Evolutionary conservation across 2,888 invertebrate genomes (phyloP), one percentile per base, ranked within the genome.

Genomic region (Metopia argyrocephala): DNA sequence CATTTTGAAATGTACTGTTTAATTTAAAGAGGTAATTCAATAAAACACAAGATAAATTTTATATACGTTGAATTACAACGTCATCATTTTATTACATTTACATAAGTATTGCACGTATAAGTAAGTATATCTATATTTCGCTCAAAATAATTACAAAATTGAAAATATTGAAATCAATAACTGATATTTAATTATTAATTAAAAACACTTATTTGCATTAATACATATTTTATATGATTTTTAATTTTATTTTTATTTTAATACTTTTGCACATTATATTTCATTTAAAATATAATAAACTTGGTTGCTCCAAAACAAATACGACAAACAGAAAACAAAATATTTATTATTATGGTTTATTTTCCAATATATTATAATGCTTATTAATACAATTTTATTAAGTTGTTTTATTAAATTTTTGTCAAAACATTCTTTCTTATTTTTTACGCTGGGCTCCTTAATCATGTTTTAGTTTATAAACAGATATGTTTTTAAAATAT

Each of bases 301-400:
- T 54, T 27, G 59, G 65, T 71, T 78, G 78, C 78, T 65, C 59
- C 70, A 71, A 78, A 78, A 59, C 15, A 21, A 57, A 6, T 28
- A 70, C n/a, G n/a, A n/a, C n/a, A n/a, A n/a, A n/a, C n/a, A n/a
- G n/a, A n/a, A n/a, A n/a, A n/a, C n/a, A n/a, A n/a, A n/a, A n/a
- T n/a, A n/a, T n/a, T n/a, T n/a, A n/a, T n/a, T n/a, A n/a, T n/a
- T n/a, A n/a, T n/a, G n/a, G n/a, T n/a, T n/a, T n/a, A n/a, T n/a
- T n/a, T n/a, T n/a, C n/a, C n/a, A n/a, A n/a, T n/a, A n/a, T n/a
- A n/a, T n/a, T n/a, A n/a, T n/a, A n/a, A n/a, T n/a, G n/a, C n/a
- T n/a, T n/a, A n/a, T n/a, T n/a, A n/a, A n/a, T n/a, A n/a, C n/a
- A n/a, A n/a, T n/a, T n/a, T n/a, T n/a, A n/a, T n/a, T n/a, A n/a